Evolutionary conservation across 2,797 vertebrate species (phyloP).

Genomic region (Pangasius djambal): DNA sequence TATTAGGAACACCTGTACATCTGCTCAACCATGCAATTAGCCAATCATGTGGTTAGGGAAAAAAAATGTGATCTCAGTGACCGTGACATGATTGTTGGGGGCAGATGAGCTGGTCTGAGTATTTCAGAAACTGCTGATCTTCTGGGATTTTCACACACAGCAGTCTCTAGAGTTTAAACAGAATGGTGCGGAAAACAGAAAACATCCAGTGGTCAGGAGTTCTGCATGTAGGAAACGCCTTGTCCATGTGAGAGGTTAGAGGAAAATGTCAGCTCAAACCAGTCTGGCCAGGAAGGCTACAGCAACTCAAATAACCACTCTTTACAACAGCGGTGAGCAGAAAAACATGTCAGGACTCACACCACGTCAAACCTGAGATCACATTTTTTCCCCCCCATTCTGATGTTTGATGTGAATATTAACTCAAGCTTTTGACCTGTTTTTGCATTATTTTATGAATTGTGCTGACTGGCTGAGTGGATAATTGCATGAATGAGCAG

Average conservation of each 20-base stretch:
- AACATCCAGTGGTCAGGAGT: background rate
- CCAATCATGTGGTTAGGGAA: background rate
- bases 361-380: background rate
- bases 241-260: too few relatives aligned
- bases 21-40: background rate
- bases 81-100: background rate
- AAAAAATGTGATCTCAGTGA: background rate
- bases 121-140: background rate
- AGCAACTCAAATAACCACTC: too few relatives aligned
- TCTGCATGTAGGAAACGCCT: background rate
- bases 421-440: background rate
- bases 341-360: background rate
- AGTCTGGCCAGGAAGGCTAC: background rate
- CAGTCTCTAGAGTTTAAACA: background rate
- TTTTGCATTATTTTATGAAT: background rate
- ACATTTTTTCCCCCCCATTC: background rate
- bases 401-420: background rate
- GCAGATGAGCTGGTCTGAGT: background rate
- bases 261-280: too few relatives aligned
- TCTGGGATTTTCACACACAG: background rate
- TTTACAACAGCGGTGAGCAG: background rate
- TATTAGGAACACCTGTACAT: background rate
- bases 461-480: background rate
- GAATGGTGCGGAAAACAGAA: background rate
- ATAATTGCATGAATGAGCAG: background rate